Base-by-base conservation (phyloP, 2,797 vertebrate genomes). In the Spinus pinus region DNA sequence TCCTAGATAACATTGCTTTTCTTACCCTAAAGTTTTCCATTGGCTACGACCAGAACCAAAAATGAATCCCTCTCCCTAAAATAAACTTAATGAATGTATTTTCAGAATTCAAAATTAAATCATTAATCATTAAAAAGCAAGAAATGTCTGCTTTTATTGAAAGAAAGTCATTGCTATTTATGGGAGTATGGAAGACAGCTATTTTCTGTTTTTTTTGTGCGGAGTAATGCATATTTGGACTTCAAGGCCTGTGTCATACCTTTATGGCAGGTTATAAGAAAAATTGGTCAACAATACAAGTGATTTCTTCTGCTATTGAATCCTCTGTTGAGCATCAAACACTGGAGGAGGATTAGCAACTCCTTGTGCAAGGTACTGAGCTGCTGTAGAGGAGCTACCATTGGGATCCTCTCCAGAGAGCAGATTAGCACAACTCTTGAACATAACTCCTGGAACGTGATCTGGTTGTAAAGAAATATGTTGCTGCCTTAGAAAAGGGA, bases 31-130 rank as follows among this genome's bases (percentile, higher is more conserved):
- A 62, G 5, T 24, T 88, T 86, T 86, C 8, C 10, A 27, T 7
- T 77, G 39, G 5, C 21, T 61, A 80, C 53, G 35, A 53, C 22
- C 49, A 69, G 28, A 72, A 86, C 2, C 0, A 72, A 79, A 60
- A 85, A 27, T 23, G 0, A 80, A 65, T 31, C 6, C 5, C 3
- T 1, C 1, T 83, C 2, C 31, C 17, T 31, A n/a, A n/a, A 73
- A 61, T 53, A 7, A 81, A 53, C 14, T 56, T 30, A 44, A 19
- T 35, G 49, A 30, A 28, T 8, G 4, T 25, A 1, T 75, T 71
- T 84, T 74, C 42, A 79, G 25, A 89, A 71, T 87, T 75, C 10
- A 35, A 84, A 78, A 95, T 33, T 15, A 33, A 25, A 27, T 27
- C 2, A 25, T 27, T n/a, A 60, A 44, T 25, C 2, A 74, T 37